Evolutionary conservation across 1,140 invertebrate species (phyloP).

Genomic region (Drosophila murphyi): DNA sequence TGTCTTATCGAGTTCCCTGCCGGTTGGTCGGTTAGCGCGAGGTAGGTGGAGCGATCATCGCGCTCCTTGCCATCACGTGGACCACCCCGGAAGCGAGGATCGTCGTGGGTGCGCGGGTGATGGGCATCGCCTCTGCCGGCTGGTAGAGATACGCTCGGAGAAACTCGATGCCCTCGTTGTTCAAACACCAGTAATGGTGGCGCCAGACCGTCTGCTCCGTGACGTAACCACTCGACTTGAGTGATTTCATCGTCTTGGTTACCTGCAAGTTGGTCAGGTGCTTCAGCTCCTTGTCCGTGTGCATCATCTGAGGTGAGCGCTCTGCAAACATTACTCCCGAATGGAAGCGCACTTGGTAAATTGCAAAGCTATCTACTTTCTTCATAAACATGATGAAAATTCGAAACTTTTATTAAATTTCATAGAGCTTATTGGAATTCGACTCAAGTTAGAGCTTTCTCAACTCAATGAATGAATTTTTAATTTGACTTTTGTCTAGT

Average conservation of each 20-base stretch:
- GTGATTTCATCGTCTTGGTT: constrained; percentile 39
- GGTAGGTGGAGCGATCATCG: constrained; percentile 20
- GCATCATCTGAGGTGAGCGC: constrained; percentile 19
- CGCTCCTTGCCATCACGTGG: constrained; percentile 20
- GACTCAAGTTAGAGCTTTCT: not conserved
- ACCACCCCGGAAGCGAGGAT: constrained; percentile 8
- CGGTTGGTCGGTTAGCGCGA: not conserved
- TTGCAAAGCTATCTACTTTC: constrained; percentile 34
- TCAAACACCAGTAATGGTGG: constrained; percentile 40
- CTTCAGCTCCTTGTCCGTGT: constrained; percentile 24
- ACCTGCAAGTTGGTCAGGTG: constrained; percentile 38
- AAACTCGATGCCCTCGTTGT: constrained; percentile 43
- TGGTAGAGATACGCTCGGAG: constrained; percentile 22
- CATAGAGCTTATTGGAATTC: not conserved
- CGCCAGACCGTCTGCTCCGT: constrained; percentile 39
- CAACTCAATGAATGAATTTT: not conserved
- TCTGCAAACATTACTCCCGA: constrained; percentile 36
- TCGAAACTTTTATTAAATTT: not conserved
- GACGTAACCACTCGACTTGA: constrained; percentile 39
- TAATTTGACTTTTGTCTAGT: not conserved
- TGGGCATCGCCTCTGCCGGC: constrained; percentile 35
- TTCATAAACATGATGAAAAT: constrained; percentile 35
- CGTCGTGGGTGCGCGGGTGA: constrained; percentile 18
- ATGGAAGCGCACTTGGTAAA: constrained; percentile 31
- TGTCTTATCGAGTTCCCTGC: constrained; percentile 12